Evolutionary conservation across 1,140 invertebrate species (phyloP), one percentile per base, ranked within the genome.

Genomic region (Plodia interpunctella): DNA sequence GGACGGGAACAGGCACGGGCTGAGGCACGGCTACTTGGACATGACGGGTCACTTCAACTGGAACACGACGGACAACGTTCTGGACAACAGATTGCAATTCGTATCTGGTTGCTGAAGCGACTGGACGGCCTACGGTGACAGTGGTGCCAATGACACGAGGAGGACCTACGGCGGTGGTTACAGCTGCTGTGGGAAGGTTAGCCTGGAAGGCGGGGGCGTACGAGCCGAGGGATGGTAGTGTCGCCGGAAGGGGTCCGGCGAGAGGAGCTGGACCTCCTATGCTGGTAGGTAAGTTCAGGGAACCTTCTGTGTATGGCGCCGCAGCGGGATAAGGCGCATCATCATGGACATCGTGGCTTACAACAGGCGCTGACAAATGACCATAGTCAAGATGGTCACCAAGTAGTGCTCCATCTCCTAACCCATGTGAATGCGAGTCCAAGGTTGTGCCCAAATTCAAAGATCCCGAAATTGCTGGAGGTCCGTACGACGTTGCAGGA

Each of bases 41-140:
- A 58, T 90, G 87, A 20, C 80, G 76, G 38, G 73, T 79, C 4
- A 89, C 76, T 65, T 87, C 84, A 20, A 87, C 59, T 6, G 86
- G 86, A 11, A 89, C 61, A 18, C 83, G 78, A 49, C 86, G 79
- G 53, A 89, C 53, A 0, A 89, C 69, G 60, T 89, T 82, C 63
- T 89, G 87, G 0, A 89, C 73, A 4, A 89, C 87, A 6, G 80
- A 82, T 58, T 87, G 78, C 13, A 89, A 76, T 54, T 89, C 84
- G 66, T 85, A 87, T 68, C 80, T 83, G 0, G 80, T 70, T 0
- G 76, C 60, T 28, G 61, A 49, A 4, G 60, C 60, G 5, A 64
- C 56, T 0, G 83, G 80, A 6, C 71, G 73, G 25, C 81, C 81
- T 11, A 85, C 80, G 5, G 65, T 63, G 1, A 87, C 81, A 2